Evolutionary conservation across 23 tunicate genomes (phyloP).

Genomic region (Corella eumyota): DNA sequence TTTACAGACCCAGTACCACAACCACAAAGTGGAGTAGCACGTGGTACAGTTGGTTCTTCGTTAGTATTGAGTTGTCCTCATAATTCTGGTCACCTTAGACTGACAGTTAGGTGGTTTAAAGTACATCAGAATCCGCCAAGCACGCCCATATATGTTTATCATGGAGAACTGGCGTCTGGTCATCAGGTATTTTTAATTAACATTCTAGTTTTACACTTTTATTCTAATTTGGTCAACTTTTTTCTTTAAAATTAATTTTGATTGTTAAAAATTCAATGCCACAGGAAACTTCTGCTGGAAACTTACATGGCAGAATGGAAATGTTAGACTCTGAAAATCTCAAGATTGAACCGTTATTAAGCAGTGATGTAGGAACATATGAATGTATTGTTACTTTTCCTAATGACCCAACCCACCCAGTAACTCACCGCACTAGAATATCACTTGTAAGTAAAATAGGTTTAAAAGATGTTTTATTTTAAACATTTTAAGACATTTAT

Average conservation of each 20-base stretch:
- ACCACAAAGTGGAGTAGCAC: neutral
- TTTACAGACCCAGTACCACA: neutral
- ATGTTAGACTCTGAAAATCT: slow-evolving; percentile 32
- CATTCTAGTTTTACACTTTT: too few species aligned
- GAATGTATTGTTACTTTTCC: slow-evolving; percentile 43
- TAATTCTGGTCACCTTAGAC: slow-evolving; percentile 6
- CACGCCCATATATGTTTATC: slow-evolving; percentile 12
- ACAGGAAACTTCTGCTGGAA: slow-evolving; percentile 25
- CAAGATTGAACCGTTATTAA: slow-evolving; percentile 17
- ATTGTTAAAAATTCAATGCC: too few species aligned
- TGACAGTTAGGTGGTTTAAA: slow-evolving; percentile 17
- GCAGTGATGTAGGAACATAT: slow-evolving; percentile 25
- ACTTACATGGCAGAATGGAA: slow-evolving; percentile 15
- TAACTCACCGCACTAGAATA: slow-evolving; percentile 5
- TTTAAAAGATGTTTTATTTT: neutral
- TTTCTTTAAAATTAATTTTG: too few species aligned
- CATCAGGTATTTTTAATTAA: slow-evolving; percentile 18
- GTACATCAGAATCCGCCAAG: slow-evolving; percentile 2
- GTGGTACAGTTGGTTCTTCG: slow-evolving; percentile 8
- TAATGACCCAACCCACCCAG: neutral
- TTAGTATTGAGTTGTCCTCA: slow-evolving; percentile 32
- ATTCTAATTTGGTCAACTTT: too few species aligned
- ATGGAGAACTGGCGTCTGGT: slow-evolving; percentile 12
- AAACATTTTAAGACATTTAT: neutral
- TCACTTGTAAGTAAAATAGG: slow-evolving; percentile 16